Evolutionary conservation across 2,113 vertebrate species (phyloP).

Genomic region (Barbus barbus): DNA sequence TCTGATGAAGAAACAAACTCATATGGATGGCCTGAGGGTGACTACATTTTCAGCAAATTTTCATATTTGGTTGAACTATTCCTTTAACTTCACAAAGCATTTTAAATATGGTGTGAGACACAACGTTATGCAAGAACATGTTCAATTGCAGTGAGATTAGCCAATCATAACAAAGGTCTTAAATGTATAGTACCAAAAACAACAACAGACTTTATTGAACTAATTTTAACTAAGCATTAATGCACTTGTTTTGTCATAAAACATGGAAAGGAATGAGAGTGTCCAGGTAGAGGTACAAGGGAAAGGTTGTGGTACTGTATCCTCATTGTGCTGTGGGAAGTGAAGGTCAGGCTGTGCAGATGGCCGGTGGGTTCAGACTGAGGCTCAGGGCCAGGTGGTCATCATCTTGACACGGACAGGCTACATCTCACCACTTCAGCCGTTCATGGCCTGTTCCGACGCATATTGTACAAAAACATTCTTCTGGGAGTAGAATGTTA

Average conservation of each 20-base stretch:
- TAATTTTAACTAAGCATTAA: background rate
- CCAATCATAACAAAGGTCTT: too few relatives aligned
- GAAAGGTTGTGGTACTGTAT: background rate
- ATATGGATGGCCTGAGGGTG: too few relatives aligned
- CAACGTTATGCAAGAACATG: background rate
- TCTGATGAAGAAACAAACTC: too few relatives aligned
- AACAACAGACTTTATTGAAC: background rate
- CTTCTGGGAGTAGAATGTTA: background rate
- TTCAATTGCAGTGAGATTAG: too few relatives aligned
- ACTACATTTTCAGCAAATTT: too few relatives aligned
- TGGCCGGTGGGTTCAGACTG: background rate
- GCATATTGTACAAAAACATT: background rate
- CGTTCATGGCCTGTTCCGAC: background rate
- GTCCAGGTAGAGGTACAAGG: background rate
- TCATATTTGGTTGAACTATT: too few relatives aligned
- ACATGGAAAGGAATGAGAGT: background rate
- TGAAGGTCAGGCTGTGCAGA: slow-evolving; percentile 13
- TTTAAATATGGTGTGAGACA: background rate
- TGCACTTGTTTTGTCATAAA: background rate
- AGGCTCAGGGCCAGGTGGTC: slow-evolving; percentile 12
- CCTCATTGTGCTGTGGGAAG: background rate
- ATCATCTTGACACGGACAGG: background rate
- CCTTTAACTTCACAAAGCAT: background rate
- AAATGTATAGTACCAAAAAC: too few relatives aligned
- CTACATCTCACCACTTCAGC: background rate